Conservation (phyloP, 53 echinoderm and acorn worm species). For the Astropecten irregularis region DNA sequence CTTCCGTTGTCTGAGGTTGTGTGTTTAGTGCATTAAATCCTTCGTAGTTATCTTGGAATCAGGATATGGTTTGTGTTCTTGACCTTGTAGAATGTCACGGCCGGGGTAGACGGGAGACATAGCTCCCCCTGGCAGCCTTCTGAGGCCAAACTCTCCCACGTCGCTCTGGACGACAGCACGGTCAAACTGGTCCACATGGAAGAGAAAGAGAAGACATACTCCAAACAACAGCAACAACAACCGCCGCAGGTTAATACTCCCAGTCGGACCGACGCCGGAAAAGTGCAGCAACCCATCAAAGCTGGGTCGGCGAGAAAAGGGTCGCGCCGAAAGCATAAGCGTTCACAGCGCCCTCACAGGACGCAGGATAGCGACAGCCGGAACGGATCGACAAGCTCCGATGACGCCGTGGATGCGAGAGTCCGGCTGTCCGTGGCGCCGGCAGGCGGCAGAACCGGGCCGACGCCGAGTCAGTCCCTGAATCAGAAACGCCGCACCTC, state of each 20-base stretch:
- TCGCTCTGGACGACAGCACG: conserved; percentile 6
- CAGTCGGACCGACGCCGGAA: too few species aligned
- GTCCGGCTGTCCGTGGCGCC: too few species aligned
- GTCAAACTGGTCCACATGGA: conserved; percentile 31
- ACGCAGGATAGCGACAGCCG: neutral
- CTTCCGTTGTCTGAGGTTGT: too few species aligned
- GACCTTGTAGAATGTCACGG: neutral
- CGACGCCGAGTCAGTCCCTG: conserved; percentile 7
- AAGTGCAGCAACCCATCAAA: neutral
- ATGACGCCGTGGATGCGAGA: neutral
- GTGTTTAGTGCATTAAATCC: too few species aligned
- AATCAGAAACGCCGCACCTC: neutral
- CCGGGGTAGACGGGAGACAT: neutral
- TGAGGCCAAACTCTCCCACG: conserved; percentile 18
- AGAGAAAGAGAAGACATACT: neutral
- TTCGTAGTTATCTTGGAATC: too few species aligned
- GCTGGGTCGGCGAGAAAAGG: too few species aligned
- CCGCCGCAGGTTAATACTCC: too few species aligned
- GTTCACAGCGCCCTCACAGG: conserved; percentile 8
- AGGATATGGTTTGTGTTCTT: too few species aligned
- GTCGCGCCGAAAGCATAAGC: conserved; percentile 20
- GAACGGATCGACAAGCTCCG: conserved; percentile 13
- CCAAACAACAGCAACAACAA: neutral
- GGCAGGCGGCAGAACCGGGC: neutral
- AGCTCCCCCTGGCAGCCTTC: conserved; percentile 18